Evolutionary conservation across 2,797 vertebrate species (phyloP), one percentile per base, ranked within the genome.

Genomic region (Microchirus variegatus): DNA sequence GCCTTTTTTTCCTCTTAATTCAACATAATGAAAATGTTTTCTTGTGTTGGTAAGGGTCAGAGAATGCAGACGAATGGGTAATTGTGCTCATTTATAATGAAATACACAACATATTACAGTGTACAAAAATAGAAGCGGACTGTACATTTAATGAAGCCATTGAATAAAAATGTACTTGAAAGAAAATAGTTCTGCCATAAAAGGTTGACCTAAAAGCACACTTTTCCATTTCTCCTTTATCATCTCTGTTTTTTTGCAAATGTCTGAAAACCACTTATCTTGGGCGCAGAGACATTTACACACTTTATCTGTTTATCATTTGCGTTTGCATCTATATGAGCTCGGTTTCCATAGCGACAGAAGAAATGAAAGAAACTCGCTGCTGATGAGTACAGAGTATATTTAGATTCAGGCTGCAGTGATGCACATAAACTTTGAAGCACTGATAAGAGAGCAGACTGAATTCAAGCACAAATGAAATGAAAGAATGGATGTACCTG

Each of bases 401-500:
- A 61, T 78, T 73, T 67, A 72, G 51, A 75, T 75, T 73, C 16
- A 31, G 36, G 52, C 41, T 62, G 59, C 62, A 26, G 52, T n/a
- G 60, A 80, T 40, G 67, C 63, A 65, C 13, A 37, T 13, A 36
- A 70, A 64, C 52, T 53, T 73, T 49, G 66, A 74, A 71, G 57
- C 62, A 59, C 60, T 0, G 63, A 70, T 75, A 63, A 70, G 63
- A 53, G 36, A 12, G 43, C 1, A 13, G 44, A 59, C 40, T 35
- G 45, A 54, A 16, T 38, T 40, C 36, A 0, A 48, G 42, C 37
- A 49, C 19, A 22, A 59, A 75, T 45, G 45, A 55, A 31, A 46
- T 45, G 53, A 42, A 17, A 37, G 48, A 51, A 15, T 0, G 53
- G 52, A 36, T 18, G 48, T 82, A 98, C 96, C 96, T 98, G 96